Evolutionary conservation across 2,888 invertebrate genomes (phyloP).

Genomic region (Aelia acuminata): DNA sequence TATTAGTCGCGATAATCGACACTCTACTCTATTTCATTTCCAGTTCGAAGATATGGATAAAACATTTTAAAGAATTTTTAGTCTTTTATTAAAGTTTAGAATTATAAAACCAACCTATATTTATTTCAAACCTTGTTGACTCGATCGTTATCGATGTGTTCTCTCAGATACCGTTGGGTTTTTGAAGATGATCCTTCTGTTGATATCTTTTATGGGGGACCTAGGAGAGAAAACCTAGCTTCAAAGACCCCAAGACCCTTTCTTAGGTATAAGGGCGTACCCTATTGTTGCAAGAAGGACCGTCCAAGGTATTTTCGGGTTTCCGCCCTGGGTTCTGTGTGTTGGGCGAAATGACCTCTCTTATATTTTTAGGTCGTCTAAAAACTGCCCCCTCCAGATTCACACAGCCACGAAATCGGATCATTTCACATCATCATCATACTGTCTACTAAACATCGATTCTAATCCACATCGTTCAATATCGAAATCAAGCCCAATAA

Average conservation of each 20-base stretch:
- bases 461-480: background rate
- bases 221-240: background rate
- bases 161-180: too few relatives aligned
- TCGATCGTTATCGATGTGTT: too few relatives aligned
- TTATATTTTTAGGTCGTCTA: slow-evolving; percentile 34
- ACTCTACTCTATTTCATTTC: too few relatives aligned
- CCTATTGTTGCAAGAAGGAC: background rate
- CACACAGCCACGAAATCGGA: background rate
- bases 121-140: too few relatives aligned
- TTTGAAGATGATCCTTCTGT: background rate
- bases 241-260: background rate
- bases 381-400: slow-evolving; percentile 1
- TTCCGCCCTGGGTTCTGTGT: slow-evolving; percentile 9
- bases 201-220: too few relatives aligned
- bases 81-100: too few relatives aligned
- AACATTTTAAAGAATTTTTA: too few relatives aligned
- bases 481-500: background rate
- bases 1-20: too few relatives aligned
- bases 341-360: slow-evolving; percentile 10
- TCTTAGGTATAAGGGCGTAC: slow-evolving; percentile 7
- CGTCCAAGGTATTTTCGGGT: slow-evolving; percentile 26
- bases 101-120: too few relatives aligned
- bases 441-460: background rate
- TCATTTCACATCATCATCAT: background rate
- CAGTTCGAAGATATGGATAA: too few relatives aligned